Conservation (phyloP, 1,140 invertebrate genomes). For the Heliconius himera region DNA sequence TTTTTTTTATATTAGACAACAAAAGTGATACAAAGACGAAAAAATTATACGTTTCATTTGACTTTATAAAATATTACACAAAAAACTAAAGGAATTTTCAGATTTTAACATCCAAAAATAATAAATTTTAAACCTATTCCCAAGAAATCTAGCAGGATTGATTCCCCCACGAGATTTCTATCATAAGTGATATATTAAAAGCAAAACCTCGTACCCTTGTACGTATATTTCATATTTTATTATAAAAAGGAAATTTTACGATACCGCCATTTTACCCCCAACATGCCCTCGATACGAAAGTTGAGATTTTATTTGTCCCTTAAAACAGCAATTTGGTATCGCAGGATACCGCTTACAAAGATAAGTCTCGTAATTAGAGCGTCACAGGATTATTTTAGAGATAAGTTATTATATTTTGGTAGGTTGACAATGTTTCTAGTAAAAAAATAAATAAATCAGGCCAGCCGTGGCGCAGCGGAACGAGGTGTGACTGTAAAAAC, state of each 20-base stretch:
- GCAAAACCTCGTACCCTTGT: constrained; percentile 33
- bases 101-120: not conserved
- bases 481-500: too few species aligned
- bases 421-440: constrained; percentile 1
- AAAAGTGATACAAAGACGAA: too few species aligned
- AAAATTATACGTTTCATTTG: too few species aligned
- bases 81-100: too few species aligned
- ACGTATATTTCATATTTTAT: constrained; percentile 18
- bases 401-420: constrained; percentile 17
- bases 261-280: constrained; percentile 20
- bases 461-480: too few species aligned
- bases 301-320: constrained; percentile 21
- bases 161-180: not conserved
- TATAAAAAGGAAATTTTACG: constrained; percentile 25
- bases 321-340: constrained; percentile 32
- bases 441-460: too few species aligned
- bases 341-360: constrained; percentile 24
- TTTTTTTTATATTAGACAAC: too few species aligned
- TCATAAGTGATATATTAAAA: constrained; percentile 17
- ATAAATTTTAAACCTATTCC: not conserved
- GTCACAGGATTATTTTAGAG: constrained; percentile 24
- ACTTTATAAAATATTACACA: too few species aligned
- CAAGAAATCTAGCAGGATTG: not conserved
- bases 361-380: constrained; percentile 31
- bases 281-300: constrained; percentile 24